Percentiles rank a stretch among this genome's conserved stretches.
phyloP scores from a whole-genome alignment of 2,888 invertebrate species.

The Ormyrus thymus region DNA sequence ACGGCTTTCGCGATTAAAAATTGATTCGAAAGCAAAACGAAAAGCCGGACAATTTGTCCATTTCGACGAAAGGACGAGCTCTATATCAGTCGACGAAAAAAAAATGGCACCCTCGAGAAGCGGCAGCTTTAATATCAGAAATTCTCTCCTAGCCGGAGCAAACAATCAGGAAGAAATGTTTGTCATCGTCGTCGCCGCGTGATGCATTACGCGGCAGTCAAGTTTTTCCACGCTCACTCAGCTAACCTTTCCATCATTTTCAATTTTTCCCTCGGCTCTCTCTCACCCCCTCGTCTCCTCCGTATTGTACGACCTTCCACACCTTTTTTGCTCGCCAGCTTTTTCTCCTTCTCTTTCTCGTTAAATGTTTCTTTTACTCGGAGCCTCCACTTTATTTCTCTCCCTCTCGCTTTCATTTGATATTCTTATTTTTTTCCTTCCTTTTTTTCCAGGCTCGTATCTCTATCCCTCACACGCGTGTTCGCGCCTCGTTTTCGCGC shows the following conservation, averaged over 20 bases:
- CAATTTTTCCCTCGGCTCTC: conserved; percentile 27
- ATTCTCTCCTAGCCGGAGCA: too few relatives aligned
- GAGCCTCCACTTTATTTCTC: conserved; percentile 1
- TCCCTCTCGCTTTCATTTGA: conserved; percentile 22
- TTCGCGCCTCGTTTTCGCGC: conserved; percentile 33
- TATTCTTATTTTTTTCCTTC: conserved; percentile 33
- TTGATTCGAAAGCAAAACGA: too few relatives aligned
- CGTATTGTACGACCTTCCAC: not conserved
- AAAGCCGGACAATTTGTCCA: too few relatives aligned
- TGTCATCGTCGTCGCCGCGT: conserved; percentile 15
- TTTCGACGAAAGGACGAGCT: too few relatives aligned
- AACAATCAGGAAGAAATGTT: conserved; percentile 29
- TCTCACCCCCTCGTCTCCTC: not conserved
- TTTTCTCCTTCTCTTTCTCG: not conserved
- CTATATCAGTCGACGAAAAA: too few relatives aligned
- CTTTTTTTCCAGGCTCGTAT: conserved; percentile 1
- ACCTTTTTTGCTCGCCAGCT: conserved; percentile 1
- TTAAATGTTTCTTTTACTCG: conserved; percentile 12
- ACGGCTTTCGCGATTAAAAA: too few relatives aligned
- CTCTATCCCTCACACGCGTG: conserved; percentile 11
- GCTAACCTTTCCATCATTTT: conserved; percentile 38
- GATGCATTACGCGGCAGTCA: conserved; percentile 16
- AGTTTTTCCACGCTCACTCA: not conserved
- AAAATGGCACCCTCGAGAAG: too few relatives aligned
- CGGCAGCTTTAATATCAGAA: too few relatives aligned